Evolutionary conservation across 1,140 invertebrate species (phyloP).

Genomic region (Holcopasites calliopsidis): DNA sequence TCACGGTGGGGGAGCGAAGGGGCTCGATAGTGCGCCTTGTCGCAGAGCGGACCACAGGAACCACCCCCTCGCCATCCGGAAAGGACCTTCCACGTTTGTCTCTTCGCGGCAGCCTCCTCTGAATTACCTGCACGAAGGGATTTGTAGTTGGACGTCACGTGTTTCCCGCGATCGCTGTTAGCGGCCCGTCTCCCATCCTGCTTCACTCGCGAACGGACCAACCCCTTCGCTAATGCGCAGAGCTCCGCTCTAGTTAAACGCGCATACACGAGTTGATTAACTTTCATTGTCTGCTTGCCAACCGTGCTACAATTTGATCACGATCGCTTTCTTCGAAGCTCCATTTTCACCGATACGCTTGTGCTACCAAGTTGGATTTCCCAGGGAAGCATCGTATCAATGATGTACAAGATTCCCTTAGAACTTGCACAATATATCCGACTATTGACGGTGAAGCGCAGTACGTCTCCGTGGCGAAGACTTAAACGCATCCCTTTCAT

Average conservation of each 20-base stretch:
- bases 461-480: neutral
- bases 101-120: conserved; percentile 43
- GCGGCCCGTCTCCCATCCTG: neutral
- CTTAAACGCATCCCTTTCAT: conserved; percentile 14
- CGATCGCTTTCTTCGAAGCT: no score
- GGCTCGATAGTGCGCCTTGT: conserved; percentile 60
- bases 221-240: conserved; percentile 24
- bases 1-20: conserved; percentile 54
- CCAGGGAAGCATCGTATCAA: no score
- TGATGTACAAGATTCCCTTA: no score
- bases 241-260: neutral
- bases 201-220: neutral
- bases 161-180: conserved; percentile 36
- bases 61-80: conserved; percentile 35
- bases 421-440: no score
- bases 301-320: no score
- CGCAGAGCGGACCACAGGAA: conserved; percentile 58
- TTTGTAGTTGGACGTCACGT: conserved; percentile 26
- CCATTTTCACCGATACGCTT: no score
- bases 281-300: no score
- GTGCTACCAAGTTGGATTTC: no score
- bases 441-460: neutral
- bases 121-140: conserved; percentile 12
- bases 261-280: conserved; percentile 1
- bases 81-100: conserved; percentile 47